phyloP scores from a whole-genome alignment of 1,140 invertebrate genomes.

The Drosophila persimilis region DNA sequence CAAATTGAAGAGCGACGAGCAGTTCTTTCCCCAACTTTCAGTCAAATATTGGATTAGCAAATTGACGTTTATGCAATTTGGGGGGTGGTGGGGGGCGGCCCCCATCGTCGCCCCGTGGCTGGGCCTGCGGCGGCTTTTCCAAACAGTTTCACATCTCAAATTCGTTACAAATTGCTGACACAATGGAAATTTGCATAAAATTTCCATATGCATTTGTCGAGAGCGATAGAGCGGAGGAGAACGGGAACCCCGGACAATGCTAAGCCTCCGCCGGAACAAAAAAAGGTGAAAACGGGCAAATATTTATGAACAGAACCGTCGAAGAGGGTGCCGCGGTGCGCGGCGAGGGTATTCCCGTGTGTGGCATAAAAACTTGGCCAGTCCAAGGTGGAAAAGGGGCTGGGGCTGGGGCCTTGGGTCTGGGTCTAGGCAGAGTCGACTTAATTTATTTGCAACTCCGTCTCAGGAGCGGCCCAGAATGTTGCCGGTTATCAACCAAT shows the following conservation, averaged over 20 bases:
- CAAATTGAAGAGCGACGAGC: conserved; percentile 33
- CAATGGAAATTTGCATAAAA: conserved; percentile 76
- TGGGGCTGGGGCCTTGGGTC: too few species aligned
- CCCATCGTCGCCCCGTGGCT: conserved; percentile 14
- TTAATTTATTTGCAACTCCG: conserved; percentile 66
- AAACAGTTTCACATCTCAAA: conserved; percentile 67
- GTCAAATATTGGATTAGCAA: conserved; percentile 59
- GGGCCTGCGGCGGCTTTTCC: conserved; percentile 36
- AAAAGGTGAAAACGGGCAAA: conserved; percentile 22
- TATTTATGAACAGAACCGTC: conserved; percentile 55
- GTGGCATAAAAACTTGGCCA: conserved; percentile 46
- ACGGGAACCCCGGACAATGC: conserved; percentile 31
- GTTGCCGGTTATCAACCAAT: conserved; percentile 61
- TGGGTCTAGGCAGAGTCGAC: conserved; percentile 21
- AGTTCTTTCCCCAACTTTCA: neutral
- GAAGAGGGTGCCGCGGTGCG: neutral
- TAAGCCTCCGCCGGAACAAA: conserved; percentile 4
- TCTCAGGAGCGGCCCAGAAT: conserved; percentile 25
- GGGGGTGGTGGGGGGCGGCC: too few species aligned
- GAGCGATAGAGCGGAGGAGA: conserved; percentile 18
- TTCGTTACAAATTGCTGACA: conserved; percentile 76
- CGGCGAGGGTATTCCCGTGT: conserved; percentile 14
- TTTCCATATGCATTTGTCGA: conserved; percentile 70
- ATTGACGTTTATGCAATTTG: conserved; percentile 80
- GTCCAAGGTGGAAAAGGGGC: conserved; percentile 56